Base-by-base conservation (phyloP, 1,140 invertebrate genomes). In the Leptoteleia sp. region DNA sequence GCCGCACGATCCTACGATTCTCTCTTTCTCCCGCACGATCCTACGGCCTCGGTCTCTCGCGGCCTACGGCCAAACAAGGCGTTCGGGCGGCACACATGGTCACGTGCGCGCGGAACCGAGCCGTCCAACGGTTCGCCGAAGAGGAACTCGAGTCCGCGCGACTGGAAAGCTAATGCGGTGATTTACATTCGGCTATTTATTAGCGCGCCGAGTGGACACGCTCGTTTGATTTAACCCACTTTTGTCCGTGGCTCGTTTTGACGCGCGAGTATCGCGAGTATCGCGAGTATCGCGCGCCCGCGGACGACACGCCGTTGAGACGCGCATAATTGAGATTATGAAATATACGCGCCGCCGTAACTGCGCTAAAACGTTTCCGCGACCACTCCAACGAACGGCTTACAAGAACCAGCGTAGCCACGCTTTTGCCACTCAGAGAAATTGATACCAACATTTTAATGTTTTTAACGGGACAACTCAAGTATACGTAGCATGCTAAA, bases 191-290 rank as follows among this genome's bases (percentile, higher is more conserved):
- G 43, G 35, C 17, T 16, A 59, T 65, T 50, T 59, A 65, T 75
- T 75, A 47, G 42, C 50, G 57, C 22, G 40, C 22, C 7, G 22
- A 62, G 27, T 42, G 57, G 61, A 75, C 48, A n/a, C 22, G 71
- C 52, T 37, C 19, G 48, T 57, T 64, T 64, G 68, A 64, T 50
- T 25, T 38, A 73, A 73, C 70, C 70, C 42, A 73, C 70, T 64
- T 73, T 31, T 13, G n/a, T 6, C 3, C 22, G 22, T 6, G 12
- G 5, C 8, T 3, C 15, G 33, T 22, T 59, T 57, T 64, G 57
- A 57, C 47, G 64, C 70, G 57, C 59, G 59, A 8, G 42, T 73
- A 64, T 57, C 70, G 59, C 59, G 22, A 3, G 22, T 6, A 25
- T 25, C 22, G 57, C 59, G 59, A 8, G 42, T 73, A 64, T 57